Conservation (phyloP, 1,140 invertebrate species). For the Metaphire vulgaris region DNA sequence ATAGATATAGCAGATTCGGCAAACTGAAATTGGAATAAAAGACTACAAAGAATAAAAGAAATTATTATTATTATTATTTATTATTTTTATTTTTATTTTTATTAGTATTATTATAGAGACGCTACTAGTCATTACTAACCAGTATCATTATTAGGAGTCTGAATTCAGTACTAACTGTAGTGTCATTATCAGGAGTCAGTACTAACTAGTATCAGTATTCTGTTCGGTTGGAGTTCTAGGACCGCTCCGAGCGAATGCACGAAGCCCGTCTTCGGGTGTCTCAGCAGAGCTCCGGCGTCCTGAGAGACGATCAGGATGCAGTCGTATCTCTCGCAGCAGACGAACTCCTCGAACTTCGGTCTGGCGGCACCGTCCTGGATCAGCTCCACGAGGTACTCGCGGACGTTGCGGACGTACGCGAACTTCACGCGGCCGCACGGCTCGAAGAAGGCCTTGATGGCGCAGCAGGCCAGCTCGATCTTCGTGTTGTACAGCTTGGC, state of each 20-base stretch:
- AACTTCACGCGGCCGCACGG: background rate
- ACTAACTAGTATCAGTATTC: background rate
- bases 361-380: background rate
- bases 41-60: too few species aligned
- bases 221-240: background rate
- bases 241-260: background rate
- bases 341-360: background rate
- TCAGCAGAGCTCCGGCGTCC: background rate
- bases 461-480: conserved; percentile 1
- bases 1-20: too few species aligned
- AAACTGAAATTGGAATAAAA: too few species aligned
- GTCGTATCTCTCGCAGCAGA: background rate
- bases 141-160: too few species aligned
- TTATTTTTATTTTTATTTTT: too few species aligned
- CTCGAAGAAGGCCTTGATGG: background rate
- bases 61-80: too few species aligned
- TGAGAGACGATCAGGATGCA: background rate
- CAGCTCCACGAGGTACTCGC: background rate
- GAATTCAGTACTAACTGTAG: too few species aligned
- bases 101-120: too few species aligned
- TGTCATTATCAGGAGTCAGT: background rate
- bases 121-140: too few species aligned
- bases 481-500: background rate
- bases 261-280: background rate
- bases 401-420: background rate